Base-by-base conservation (phyloP, 2,888 invertebrate species). In the Phaedon cochleariae region DNA sequence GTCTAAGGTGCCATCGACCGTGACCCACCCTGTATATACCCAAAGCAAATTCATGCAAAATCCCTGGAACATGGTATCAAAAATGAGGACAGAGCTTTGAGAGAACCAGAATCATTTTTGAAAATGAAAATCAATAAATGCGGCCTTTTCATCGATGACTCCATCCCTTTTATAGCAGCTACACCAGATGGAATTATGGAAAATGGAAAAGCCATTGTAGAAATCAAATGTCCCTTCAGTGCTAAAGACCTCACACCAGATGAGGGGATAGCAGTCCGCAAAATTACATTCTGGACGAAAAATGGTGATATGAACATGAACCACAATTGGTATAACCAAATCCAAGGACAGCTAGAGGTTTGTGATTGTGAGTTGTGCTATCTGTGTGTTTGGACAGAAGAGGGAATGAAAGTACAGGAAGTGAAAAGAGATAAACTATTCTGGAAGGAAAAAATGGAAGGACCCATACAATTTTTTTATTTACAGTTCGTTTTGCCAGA, bases 151-250 rank as follows among this genome's bases (percentile, higher is more conserved):
- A 60, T 60, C 41, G 45, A 53, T 60, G 12, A 45, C 52, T 21
- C 37, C 15, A 22, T 52, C 10, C 9, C 9, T 18, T 48, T 15
- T 17, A 18, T 59, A 6, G 59, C 48, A 21, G 59, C 59, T 12
- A 59, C 7, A 10, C 59, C 59, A n/a, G 49, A 59, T 10, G 59
- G 59, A 9, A 29, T 59, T 31, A 6, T 59, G 17, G 49, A 18
- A 7, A 17, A 17, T 5, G 26, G 26, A 46, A 57, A 17, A 2
- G 5, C 57, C 17, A 34, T 57, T 41, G 21, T 57, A 10, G 18
- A 57, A 57, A 57, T 57, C 2, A 57, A 57, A 41, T 57, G 57
- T 37, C 41, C 29, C 9, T 57, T 20, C 10, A 21, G 51, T 20
- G 51, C 51, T 26, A 18, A n/a, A 55, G 18, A 15, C 18, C 15